These are phyloP conservation scores for Labia minor DNA, from an alignment of 2,888 invertebrate species.

Conservation along the genomic window DNA sequence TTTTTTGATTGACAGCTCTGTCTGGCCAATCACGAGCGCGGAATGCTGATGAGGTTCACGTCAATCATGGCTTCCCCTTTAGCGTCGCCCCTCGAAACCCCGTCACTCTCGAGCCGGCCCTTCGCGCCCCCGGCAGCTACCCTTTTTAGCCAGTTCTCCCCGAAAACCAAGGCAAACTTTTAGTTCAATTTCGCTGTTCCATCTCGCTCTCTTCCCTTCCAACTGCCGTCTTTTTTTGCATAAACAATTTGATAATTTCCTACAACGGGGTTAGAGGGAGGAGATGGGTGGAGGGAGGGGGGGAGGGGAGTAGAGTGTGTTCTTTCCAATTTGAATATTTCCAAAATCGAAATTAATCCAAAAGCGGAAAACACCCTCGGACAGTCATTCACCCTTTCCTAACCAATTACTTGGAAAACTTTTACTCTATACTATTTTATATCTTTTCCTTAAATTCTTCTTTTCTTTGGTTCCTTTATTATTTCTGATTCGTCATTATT, in stretches of 20 bases:
- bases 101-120: slow-evolving; percentile 20
- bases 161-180: slow-evolving; percentile 34
- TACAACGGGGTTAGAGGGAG: not conserved
- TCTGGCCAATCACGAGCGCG: slow-evolving; percentile 65
- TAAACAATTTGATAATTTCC: slow-evolving; percentile 7
- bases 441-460: too few species aligned
- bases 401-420: too few species aligned
- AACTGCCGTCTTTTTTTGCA: slow-evolving; percentile 20
- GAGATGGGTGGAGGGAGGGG: not conserved
- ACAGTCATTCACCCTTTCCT: too few species aligned
- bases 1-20: slow-evolving; percentile 69
- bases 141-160: slow-evolving; percentile 30
- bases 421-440: too few species aligned
- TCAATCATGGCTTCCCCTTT: slow-evolving; percentile 50
- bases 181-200: slow-evolving; percentile 30
- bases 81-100: slow-evolving; percentile 31
- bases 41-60: slow-evolving; percentile 65
- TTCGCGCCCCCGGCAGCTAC: slow-evolving; percentile 31
- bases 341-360: not conserved
- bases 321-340: not conserved
- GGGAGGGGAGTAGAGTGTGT: not conserved
- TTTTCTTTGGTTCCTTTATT: too few species aligned
- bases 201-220: slow-evolving; percentile 25
- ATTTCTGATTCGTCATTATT: too few species aligned
- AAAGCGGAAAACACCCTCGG: too few species aligned